Evolutionary conservation across 2,797 vertebrate species (phyloP).

Genomic region (Oreochromis grahami): DNA sequence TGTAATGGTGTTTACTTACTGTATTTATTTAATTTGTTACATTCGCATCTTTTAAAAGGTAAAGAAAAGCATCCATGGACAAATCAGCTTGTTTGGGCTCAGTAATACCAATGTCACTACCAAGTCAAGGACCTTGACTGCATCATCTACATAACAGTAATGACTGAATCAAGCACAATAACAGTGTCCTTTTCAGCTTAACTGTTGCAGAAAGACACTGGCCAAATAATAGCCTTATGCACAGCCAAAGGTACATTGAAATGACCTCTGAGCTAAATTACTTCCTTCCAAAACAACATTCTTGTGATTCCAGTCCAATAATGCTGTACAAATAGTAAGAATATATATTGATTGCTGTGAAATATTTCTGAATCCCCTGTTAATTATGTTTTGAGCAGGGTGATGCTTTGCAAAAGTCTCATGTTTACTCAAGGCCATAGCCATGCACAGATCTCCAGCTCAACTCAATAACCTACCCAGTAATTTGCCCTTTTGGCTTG

Average conservation of each 20-base stretch:
- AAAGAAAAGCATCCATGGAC: neutral
- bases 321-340: slow-evolving; percentile 5
- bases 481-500: slow-evolving; percentile 34
- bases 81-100: slow-evolving; percentile 19
- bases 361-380: slow-evolving; percentile 27
- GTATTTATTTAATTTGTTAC: neutral
- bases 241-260: neutral
- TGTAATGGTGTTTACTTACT: neutral
- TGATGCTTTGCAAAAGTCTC: slow-evolving; percentile 17
- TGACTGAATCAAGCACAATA: neutral
- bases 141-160: slow-evolving; percentile 28
- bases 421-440: slow-evolving; percentile 40
- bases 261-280: neutral
- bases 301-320: slow-evolving; percentile 26
- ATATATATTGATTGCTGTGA: slow-evolving; percentile 10
- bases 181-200: neutral
- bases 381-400: slow-evolving; percentile 35
- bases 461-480: slow-evolving; percentile 40
- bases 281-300: slow-evolving; percentile 59
- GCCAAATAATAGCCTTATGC: neutral
- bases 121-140: neutral
- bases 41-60: neutral
- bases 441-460: slow-evolving; percentile 6
- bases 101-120: slow-evolving; percentile 3
- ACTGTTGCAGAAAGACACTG: neutral